Evolutionary conservation across 2,888 invertebrate species (phyloP).

Genomic region (Malacosoma neustria): DNA sequence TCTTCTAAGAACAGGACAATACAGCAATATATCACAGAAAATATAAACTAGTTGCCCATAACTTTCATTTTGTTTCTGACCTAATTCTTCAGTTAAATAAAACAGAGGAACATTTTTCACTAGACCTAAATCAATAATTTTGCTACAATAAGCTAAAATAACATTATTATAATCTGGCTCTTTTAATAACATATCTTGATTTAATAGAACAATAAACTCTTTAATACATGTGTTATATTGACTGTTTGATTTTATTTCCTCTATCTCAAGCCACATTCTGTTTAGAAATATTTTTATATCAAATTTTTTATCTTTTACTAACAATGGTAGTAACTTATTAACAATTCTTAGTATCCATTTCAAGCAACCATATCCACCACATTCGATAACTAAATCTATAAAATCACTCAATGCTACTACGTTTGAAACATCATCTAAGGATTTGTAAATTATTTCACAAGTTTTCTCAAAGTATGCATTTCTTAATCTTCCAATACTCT

Average conservation of each 20-base stretch:
- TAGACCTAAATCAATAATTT: constrained; percentile 48
- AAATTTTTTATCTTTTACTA: constrained; percentile 19
- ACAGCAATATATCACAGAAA: constrained; percentile 58
- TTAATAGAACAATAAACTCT: constrained; percentile 49
- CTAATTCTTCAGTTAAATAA: constrained; percentile 36
- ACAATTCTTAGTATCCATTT: constrained; percentile 51
- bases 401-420: constrained; percentile 27
- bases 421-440: constrained; percentile 18
- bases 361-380: constrained; percentile 63
- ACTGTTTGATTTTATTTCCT: constrained; percentile 58
- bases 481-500: constrained; percentile 41
- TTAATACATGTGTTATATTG: constrained; percentile 52
- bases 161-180: constrained; percentile 37
- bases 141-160: constrained; percentile 38
- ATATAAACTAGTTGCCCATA: constrained; percentile 44
- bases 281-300: constrained; percentile 38
- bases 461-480: constrained; percentile 49
- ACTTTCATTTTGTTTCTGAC: constrained; percentile 18
- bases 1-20: constrained; percentile 63
- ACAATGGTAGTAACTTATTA: constrained; percentile 22
- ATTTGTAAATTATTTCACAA: constrained; percentile 35
- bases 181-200: constrained; percentile 33
- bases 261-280: constrained; percentile 57
- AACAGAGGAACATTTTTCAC: constrained; percentile 44
- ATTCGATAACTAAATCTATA: constrained; percentile 45